These are phyloP conservation scores for Drosophila borborema DNA, from an alignment of 2,888 invertebrate species.

Conservation along the genomic window DNA sequence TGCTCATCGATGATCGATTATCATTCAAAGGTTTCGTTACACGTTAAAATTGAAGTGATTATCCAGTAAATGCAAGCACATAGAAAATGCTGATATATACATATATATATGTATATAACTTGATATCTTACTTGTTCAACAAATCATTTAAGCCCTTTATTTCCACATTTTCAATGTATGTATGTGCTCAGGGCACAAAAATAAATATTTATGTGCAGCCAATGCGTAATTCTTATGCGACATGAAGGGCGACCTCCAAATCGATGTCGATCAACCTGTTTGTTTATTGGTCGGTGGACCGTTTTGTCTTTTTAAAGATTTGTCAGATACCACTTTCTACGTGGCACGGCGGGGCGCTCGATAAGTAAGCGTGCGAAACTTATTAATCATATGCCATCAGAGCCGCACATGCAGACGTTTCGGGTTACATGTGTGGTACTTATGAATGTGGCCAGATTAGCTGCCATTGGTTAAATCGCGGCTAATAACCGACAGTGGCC, in stretches of 20 bases:
- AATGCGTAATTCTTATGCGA: constrained; percentile 7
- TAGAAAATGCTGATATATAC: not conserved
- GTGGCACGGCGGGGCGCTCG: constrained; percentile 42
- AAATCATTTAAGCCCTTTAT: not conserved
- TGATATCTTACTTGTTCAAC: too few relatives aligned
- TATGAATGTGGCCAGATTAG: constrained; percentile 76
- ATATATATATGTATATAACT: not conserved
- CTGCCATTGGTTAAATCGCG: constrained; percentile 71
- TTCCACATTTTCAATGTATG: not conserved
- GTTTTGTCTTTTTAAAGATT: constrained; percentile 41
- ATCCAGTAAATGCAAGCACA: too few relatives aligned
- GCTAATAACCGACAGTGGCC: constrained; percentile 70
- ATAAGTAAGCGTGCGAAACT: constrained; percentile 78
- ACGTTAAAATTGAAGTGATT: too few relatives aligned
- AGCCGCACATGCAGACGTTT: constrained; percentile 31
- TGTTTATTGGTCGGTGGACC: constrained; percentile 34
- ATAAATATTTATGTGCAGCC: not conserved
- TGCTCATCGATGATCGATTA: too few relatives aligned
- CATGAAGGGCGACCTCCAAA: constrained; percentile 34
- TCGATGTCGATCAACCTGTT: constrained; percentile 61
- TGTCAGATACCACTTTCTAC: constrained; percentile 48
- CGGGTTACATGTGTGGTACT: constrained; percentile 64
- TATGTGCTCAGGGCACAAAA: not conserved
- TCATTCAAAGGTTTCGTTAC: not conserved
- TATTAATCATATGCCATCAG: constrained; percentile 72